Percentiles rank a stretch among this genome's conserved stretches.
These are phyloP conservation scores for Vimba vimba DNA, from an alignment of 2,113 vertebrate genomes.

Conservation along the genomic window DNA sequence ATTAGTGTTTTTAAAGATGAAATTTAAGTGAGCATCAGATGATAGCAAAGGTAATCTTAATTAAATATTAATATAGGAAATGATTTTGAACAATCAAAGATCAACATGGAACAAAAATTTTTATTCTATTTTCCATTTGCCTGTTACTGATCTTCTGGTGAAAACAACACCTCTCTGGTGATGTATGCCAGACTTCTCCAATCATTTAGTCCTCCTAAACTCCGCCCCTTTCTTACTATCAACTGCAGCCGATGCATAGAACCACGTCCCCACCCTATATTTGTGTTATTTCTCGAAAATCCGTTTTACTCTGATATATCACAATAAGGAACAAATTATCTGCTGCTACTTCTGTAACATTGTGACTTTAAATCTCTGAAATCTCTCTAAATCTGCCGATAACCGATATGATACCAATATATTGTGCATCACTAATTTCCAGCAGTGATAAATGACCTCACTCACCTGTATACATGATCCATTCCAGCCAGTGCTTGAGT, in stretches of 20 bases:
- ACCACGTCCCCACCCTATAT: background rate
- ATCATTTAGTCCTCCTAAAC: background rate
- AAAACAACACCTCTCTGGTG: background rate
- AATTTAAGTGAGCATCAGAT: background rate
- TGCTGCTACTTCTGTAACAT: background rate
- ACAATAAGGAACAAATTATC: background rate
- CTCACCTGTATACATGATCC: constrained; percentile 91
- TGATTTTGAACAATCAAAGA: background rate
- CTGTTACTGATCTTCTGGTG: background rate
- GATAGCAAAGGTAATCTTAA: background rate
- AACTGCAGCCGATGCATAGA: background rate
- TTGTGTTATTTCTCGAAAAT: background rate
- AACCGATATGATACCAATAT: background rate
- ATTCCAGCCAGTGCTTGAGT: constrained; percentile 96
- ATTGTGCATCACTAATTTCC: background rate
- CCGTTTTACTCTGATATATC: too few species aligned
- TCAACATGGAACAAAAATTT: too few species aligned
- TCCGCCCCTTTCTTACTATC: background rate
- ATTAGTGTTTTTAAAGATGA: background rate
- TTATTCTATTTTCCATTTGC: too few species aligned
- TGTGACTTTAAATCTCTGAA: background rate
- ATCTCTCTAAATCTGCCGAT: background rate
- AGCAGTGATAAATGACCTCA: background rate
- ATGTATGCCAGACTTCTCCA: background rate
- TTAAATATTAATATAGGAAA: background rate